phyloP scores from a whole-genome alignment of 1,140 invertebrate species.

The Cylas formicarius region DNA sequence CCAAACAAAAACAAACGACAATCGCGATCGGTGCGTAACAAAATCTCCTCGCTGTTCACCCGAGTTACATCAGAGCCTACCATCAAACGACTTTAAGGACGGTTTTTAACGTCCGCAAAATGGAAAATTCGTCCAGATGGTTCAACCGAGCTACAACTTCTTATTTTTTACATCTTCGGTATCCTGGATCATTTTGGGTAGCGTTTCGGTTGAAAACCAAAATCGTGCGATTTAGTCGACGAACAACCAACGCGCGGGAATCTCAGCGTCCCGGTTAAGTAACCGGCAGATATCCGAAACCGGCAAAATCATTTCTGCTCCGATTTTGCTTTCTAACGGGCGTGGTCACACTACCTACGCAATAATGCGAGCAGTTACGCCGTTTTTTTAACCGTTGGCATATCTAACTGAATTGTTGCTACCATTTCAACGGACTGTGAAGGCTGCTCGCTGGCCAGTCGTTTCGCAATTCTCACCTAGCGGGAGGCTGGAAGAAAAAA shows the following conservation, averaged over 20 bases:
- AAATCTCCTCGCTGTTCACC: slow-evolving; percentile 10
- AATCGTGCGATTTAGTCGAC: too few relatives aligned
- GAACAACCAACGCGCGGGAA: too few relatives aligned
- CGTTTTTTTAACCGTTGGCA: background rate
- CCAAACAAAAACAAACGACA: slow-evolving; percentile 13
- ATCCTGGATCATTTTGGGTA: too few relatives aligned
- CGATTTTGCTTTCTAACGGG: slow-evolving; percentile 6
- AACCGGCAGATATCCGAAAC: too few relatives aligned
- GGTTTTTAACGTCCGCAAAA: too few relatives aligned
- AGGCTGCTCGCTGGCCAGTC: slow-evolving; percentile 1
- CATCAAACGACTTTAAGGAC: slow-evolving; percentile 14
- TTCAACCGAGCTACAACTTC: too few relatives aligned
- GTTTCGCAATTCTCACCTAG: slow-evolving; percentile 3
- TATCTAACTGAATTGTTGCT: background rate
- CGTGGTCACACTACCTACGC: slow-evolving; percentile 4
- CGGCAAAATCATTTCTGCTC: too few relatives aligned
- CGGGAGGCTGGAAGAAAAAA: background rate
- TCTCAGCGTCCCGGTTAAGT: too few relatives aligned
- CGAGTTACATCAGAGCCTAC: slow-evolving; percentile 10
- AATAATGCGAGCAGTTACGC: slow-evolving; percentile 3
- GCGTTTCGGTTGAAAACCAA: too few relatives aligned
- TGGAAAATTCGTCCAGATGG: too few relatives aligned
- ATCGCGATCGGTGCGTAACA: slow-evolving; percentile 15
- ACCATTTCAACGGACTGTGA: slow-evolving; percentile 6
- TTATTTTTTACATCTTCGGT: too few relatives aligned